Conservation (phyloP, 2,113 vertebrate species). For the Phycodurus eques region DNA sequence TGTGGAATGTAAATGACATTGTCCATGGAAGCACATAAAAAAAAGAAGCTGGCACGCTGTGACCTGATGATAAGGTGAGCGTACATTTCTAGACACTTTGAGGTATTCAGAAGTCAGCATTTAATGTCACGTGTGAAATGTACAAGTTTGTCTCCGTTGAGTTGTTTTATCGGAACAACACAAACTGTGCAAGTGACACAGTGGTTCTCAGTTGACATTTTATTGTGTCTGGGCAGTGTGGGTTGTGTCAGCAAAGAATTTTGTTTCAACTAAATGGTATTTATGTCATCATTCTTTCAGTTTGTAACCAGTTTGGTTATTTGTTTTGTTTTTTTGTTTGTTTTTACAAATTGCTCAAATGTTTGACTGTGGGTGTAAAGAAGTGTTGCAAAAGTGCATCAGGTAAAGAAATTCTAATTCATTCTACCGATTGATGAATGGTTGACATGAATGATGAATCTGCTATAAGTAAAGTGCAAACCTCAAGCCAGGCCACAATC, state of each 20-base stretch:
- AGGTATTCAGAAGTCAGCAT: conserved; percentile 59
- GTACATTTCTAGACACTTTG: conserved; percentile 63
- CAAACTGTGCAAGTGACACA: not conserved
- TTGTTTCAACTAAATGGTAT: not conserved
- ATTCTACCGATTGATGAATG: too few relatives aligned
- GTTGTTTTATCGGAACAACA: not conserved
- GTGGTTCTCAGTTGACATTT: not conserved
- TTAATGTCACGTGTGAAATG: conserved; percentile 20
- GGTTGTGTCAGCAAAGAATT: not conserved
- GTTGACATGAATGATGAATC: too few relatives aligned
- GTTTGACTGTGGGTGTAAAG: not conserved
- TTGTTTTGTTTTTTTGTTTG: too few relatives aligned
- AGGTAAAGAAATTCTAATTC: too few relatives aligned
- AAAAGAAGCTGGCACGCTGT: conserved; percentile 59
- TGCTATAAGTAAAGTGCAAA: too few relatives aligned
- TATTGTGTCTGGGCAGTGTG: not conserved
- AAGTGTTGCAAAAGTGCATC: not conserved
- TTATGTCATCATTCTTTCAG: not conserved
- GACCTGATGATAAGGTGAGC: conserved; percentile 60
- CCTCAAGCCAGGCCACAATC: too few relatives aligned
- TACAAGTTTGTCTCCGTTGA: not conserved
- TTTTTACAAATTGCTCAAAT: not conserved
- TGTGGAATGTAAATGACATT: conserved; percentile 68
- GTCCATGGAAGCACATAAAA: conserved; percentile 60
- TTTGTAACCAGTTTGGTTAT: not conserved